Evolutionary conservation across 2,888 invertebrate species (phyloP).

Genomic region (Pterostichus niger): DNA sequence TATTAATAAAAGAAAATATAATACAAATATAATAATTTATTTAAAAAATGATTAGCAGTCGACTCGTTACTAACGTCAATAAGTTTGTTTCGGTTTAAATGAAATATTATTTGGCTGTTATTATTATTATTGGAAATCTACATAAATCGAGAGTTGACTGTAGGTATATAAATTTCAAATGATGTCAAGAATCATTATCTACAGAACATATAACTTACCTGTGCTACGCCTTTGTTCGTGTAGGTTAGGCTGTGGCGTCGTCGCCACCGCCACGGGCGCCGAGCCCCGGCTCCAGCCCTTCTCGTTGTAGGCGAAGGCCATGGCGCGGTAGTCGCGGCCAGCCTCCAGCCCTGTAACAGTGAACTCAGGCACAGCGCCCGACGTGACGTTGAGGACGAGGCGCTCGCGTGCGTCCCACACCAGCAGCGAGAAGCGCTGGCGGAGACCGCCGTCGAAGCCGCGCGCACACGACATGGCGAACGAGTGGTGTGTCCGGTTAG

Average conservation of each 20-base stretch:
- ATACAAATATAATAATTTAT: too few species aligned
- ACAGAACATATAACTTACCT: conserved; percentile 59
- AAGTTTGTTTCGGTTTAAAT: too few species aligned
- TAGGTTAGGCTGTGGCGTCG: conserved; percentile 77
- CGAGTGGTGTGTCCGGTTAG: conserved; percentile 79
- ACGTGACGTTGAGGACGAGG: conserved; percentile 76
- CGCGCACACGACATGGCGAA: conserved; percentile 77
- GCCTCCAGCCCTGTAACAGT: conserved; percentile 78
- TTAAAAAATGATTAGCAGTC: too few species aligned
- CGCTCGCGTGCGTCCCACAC: conserved; percentile 73
- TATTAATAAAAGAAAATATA: too few species aligned
- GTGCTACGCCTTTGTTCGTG: conserved; percentile 77
- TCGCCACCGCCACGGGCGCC: conserved; percentile 76
- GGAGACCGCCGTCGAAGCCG: conserved; percentile 80
- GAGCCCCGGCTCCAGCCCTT: conserved; percentile 81
- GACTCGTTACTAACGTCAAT: too few species aligned
- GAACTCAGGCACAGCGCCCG: conserved; percentile 77
- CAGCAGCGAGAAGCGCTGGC: conserved; percentile 77
- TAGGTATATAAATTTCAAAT: too few species aligned
- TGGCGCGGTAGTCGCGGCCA: conserved; percentile 76
- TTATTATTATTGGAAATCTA: too few species aligned
- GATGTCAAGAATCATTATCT: too few species aligned
- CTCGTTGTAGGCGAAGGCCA: conserved; percentile 84
- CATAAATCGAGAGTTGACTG: too few species aligned
- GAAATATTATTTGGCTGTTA: too few species aligned